Evolutionary conservation across 1,140 invertebrate species (phyloP).

Genomic region (Lasioglossum albipes): DNA sequence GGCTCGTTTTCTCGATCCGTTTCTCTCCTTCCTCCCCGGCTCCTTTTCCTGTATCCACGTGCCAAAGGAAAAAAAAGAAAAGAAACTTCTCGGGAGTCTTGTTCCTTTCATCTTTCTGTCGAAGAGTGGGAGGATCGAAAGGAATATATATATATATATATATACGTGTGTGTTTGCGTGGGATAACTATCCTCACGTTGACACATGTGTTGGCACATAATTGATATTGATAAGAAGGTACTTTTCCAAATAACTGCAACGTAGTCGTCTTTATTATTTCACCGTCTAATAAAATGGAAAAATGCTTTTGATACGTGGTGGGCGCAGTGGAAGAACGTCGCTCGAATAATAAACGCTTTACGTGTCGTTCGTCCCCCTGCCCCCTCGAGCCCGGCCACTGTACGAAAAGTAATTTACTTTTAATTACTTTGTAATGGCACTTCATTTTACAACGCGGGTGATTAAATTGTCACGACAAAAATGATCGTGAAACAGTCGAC

Average conservation of each 20-base stretch:
- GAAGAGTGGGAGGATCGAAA: too few species aligned
- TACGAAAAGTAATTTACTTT: slow-evolving; percentile 13
- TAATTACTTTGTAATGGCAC: slow-evolving; percentile 9
- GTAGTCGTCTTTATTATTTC: slow-evolving; percentile 5
- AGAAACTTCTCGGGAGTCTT: not conserved
- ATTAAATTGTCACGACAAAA: not conserved
- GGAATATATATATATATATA: too few species aligned
- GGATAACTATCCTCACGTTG: not conserved
- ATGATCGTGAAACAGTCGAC: not conserved
- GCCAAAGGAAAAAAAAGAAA: not conserved
- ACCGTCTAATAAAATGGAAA: not conserved
- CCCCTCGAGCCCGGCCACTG: not conserved
- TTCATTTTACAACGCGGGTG: not conserved
- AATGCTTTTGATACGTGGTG: slow-evolving; percentile 4
- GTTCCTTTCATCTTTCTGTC: slow-evolving; percentile 10
- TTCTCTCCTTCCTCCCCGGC: slow-evolving; percentile 1
- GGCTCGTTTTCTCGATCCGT: slow-evolving; percentile 55
- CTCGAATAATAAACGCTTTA: slow-evolving; percentile 12
- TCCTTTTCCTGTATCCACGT: not conserved
- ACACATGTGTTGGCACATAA: not conserved
- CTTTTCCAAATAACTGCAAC: not conserved
- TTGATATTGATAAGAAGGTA: slow-evolving; percentile 5
- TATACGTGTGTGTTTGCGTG: not conserved
- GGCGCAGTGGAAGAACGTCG: not conserved
- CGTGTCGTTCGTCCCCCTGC: not conserved